Percentiles rank a stretch among this genome's conserved stretches.
Conservation (phyloP, 2,113 vertebrate species). For the Euleptes europaea region DNA sequence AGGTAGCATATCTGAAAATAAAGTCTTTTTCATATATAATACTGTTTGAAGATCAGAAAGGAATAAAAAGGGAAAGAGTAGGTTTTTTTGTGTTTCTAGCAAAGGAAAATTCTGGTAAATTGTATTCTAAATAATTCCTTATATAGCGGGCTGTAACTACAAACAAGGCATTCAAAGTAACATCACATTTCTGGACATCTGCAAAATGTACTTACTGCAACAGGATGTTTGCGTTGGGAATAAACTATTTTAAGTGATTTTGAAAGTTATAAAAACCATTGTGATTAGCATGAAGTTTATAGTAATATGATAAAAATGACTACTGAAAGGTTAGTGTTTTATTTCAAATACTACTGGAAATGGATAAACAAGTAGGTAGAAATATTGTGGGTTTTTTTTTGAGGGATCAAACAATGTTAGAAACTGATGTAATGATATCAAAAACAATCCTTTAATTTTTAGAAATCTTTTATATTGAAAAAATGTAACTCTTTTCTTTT, state of each 20-base stretch:
- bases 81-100: slow-evolving; percentile 65
- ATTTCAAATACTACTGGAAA: slow-evolving; percentile 73
- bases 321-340: slow-evolving; percentile 68
- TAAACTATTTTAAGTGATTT: background rate
- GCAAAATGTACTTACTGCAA: slow-evolving; percentile 26
- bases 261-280: background rate
- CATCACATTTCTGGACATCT: slow-evolving; percentile 60
- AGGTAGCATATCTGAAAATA: slow-evolving; percentile 59
- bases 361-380: slow-evolving; percentile 66
- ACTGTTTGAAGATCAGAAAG: slow-evolving; percentile 71
- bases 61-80: slow-evolving; percentile 57
- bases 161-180: slow-evolving; percentile 69
- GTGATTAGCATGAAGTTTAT: slow-evolving; percentile 66
- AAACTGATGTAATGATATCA: background rate
- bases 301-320: slow-evolving; percentile 63
- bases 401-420: background rate
- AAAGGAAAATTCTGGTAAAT: slow-evolving; percentile 58
- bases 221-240: background rate
- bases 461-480: background rate
- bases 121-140: slow-evolving; percentile 59
- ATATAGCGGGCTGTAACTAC: slow-evolving; percentile 57
- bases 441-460: background rate
- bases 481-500: slow-evolving; percentile 15
- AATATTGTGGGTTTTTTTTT: background rate
- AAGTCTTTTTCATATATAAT: slow-evolving; percentile 56